Evolutionary conservation across 2,113 vertebrate genomes (phyloP).

Genomic region (Suncus etruscus): DNA sequence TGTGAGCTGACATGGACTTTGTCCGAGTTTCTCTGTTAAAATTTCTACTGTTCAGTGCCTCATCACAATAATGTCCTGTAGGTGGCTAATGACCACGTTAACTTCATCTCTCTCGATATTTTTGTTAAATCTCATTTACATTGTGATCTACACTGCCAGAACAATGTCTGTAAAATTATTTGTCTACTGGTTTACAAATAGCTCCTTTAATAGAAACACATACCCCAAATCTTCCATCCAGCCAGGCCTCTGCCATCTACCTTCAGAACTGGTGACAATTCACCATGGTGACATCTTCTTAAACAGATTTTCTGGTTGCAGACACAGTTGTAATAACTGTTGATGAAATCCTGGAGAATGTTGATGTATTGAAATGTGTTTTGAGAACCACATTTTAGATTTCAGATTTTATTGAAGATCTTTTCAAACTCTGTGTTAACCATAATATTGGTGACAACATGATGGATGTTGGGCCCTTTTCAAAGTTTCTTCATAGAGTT

Average conservation of each 20-base stretch:
- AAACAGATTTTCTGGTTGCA: conserved; percentile 44
- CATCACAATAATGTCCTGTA: not conserved
- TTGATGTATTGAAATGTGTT: conserved; percentile 77
- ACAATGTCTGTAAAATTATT: not conserved
- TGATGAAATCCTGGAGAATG: conserved; percentile 77
- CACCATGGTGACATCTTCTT: not conserved
- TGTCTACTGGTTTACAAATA: not conserved
- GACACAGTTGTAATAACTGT: conserved; percentile 64
- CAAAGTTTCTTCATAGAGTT: conserved; percentile 40
- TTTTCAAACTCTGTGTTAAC: conserved; percentile 66
- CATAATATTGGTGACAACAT: conserved; percentile 58
- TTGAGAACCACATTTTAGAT: conserved; percentile 69
- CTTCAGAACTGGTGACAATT: not conserved
- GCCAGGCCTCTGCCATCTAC: not conserved
- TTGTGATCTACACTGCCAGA: not conserved
- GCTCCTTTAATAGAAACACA: not conserved
- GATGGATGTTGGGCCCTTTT: conserved; percentile 60
- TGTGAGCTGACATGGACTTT: not conserved
- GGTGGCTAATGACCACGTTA: not conserved
- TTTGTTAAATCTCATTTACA: not conserved
- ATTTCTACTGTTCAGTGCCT: not conserved
- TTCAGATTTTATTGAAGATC: conserved; percentile 65
- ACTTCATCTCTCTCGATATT: not conserved
- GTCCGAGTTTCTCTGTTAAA: not conserved
- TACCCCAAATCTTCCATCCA: not conserved